Evolutionary conservation across 2,888 invertebrate genomes (phyloP).

Genomic region (Frankliniella fusca): DNA sequence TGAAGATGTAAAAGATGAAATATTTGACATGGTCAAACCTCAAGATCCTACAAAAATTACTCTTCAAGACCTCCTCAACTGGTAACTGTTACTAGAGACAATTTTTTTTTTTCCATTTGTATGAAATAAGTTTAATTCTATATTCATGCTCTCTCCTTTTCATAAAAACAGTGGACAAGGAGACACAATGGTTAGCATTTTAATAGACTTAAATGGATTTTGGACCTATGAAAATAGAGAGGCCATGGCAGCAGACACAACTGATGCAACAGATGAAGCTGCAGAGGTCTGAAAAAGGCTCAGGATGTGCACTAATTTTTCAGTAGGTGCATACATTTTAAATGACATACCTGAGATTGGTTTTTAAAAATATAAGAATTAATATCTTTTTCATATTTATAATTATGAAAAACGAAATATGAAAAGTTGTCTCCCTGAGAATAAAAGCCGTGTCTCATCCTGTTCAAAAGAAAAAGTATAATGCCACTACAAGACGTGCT

Average conservation of each 20-base stretch:
- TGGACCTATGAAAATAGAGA: conserved; percentile 96
- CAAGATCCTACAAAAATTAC: conserved; percentile 79
- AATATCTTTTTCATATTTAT: no score
- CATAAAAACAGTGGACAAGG: conserved; percentile 73
- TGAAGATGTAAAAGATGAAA: conserved; percentile 93
- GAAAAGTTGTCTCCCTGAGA: no score
- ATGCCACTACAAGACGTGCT: no score
- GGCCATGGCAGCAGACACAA: conserved; percentile 61
- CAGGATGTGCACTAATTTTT: no score
- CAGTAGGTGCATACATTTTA: no score
- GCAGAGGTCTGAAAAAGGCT: background rate
- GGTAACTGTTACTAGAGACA: conserved; percentile 49
- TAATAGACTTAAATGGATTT: conserved; percentile 93
- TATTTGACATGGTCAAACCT: conserved; percentile 96
- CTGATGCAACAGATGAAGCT: conserved; percentile 32
- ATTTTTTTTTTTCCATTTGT: conserved; percentile 29
- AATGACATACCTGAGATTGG: no score
- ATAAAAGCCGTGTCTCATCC: no score
- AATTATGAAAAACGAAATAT: no score
- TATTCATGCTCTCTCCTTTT: conserved; percentile 31
- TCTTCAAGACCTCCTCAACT: conserved; percentile 73
- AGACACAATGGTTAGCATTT: conserved; percentile 87
- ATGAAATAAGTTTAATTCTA: conserved; percentile 29
- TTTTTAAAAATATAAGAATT: no score
- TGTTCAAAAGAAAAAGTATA: no score